phyloP scores from a whole-genome alignment of 2,113 vertebrate genomes.

The Gasterosteus nipponicus region DNA sequence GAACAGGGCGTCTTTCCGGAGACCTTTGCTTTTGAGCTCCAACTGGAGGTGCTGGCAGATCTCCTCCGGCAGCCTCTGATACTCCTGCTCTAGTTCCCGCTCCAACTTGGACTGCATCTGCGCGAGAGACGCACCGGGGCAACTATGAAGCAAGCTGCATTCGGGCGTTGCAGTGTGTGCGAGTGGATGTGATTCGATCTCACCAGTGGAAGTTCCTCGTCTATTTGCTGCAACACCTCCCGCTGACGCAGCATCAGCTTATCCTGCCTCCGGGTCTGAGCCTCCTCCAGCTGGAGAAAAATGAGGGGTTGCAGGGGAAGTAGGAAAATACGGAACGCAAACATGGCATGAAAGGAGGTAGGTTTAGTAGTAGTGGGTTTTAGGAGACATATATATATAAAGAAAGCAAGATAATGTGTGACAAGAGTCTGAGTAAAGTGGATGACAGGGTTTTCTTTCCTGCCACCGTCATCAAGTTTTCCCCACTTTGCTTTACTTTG shows the following conservation, averaged over 20 bases:
- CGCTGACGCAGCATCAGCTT: slow-evolving; percentile 79
- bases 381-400: too few species aligned
- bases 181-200: slow-evolving; percentile 18
- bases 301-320: not conserved
- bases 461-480: not conserved
- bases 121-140: not conserved
- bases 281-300: slow-evolving; percentile 83
- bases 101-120: slow-evolving; percentile 81
- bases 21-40: slow-evolving; percentile 79
- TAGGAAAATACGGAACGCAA: not conserved
- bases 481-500: not conserved
- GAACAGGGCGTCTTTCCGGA: slow-evolving; percentile 59
- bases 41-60: slow-evolving; percentile 82
- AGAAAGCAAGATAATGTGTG: not conserved
- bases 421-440: slow-evolving; percentile 5
- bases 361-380: not conserved
- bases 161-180: not conserved
- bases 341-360: not conserved
- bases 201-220: slow-evolving; percentile 84
- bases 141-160: not conserved
- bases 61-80: slow-evolving; percentile 79
- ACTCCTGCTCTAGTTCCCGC: slow-evolving; percentile 78
- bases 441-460: slow-evolving; percentile 4
- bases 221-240: slow-evolving; percentile 83
- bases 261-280: slow-evolving; percentile 86